A percentile compares a stretch with the other conserved stretches of the same genome.
These are phyloP conservation scores for Neocrepidodera transversa DNA, from an alignment of 2,888 invertebrate species.

Conservation along the genomic window DNA sequence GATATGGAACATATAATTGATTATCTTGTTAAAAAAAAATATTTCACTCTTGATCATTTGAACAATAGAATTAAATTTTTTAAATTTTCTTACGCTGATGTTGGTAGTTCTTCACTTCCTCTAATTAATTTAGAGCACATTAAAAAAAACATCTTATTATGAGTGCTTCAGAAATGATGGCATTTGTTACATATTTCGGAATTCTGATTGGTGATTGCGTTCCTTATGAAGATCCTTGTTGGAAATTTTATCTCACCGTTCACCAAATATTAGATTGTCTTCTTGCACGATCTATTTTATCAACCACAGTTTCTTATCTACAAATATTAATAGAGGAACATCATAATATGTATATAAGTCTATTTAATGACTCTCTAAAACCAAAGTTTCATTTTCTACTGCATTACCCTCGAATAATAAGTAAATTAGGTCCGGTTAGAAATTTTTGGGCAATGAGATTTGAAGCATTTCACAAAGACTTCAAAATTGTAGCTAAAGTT, in stretches of 20 bases:
- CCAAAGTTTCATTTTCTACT: too few relatives aligned
- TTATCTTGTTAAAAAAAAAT: slow-evolving; percentile 19
- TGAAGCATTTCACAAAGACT: too few relatives aligned
- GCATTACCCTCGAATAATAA: too few relatives aligned
- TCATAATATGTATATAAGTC: slow-evolving; percentile 14
- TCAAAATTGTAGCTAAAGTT: too few relatives aligned
- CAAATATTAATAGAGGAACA: slow-evolving; percentile 21
- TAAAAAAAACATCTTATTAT: slow-evolving; percentile 19
- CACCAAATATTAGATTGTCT: slow-evolving; percentile 25
- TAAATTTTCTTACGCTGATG: slow-evolving; percentile 19
- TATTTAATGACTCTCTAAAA: slow-evolving; percentile 7
- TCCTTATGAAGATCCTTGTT: slow-evolving; percentile 5
- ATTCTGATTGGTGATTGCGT: slow-evolving; percentile 31
- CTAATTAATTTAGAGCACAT: slow-evolving; percentile 1
- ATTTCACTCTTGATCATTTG: slow-evolving; percentile 16
- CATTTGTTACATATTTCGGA: slow-evolving; percentile 25
- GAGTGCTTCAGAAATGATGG: slow-evolving; percentile 33
- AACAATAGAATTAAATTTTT: slow-evolving; percentile 28
- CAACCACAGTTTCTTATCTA: background rate
- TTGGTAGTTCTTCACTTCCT: slow-evolving; percentile 12
- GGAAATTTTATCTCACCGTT: slow-evolving; percentile 4
- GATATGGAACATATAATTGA: slow-evolving; percentile 25
- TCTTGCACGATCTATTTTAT: background rate
- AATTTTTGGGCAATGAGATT: too few relatives aligned
- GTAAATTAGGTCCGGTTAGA: too few relatives aligned